Evolutionary conservation across 2,888 invertebrate genomes (phyloP), one percentile per base, ranked within the genome.

Genomic region (Nebria salina): DNA sequence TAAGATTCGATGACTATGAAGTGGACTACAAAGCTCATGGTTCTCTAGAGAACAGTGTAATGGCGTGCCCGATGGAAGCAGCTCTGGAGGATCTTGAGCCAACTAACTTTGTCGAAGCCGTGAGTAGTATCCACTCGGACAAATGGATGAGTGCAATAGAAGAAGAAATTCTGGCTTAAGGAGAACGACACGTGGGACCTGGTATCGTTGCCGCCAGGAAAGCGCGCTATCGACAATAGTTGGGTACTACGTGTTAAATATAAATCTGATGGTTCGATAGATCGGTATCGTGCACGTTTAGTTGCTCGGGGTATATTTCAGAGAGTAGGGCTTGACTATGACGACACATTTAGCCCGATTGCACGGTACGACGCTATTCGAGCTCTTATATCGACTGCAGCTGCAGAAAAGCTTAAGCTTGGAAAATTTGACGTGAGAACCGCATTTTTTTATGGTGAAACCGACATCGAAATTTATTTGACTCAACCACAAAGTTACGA

Each of bases 221-320:
- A 72, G 25, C 82, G 82, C 20, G 1, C 20, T 0, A 20, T 20
- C 20, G 20, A 20, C 20, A 20, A 20, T 20, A 0, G 20, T 77
- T 82, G 82, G 75, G 75, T 82, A 25, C 76, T 77, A 20, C 82
- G 82, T 26, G 65, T 82, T 0, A 84, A 85, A 41, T 68, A 76
- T 15, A 82, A 83, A 25, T 65, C 79, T 7, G 80, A 84, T 43
- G 83, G 80, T 5, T 77, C 65, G 6, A 74, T 83, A 1, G 76
- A 82, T 4, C 64, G 82, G 11, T 84, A 82, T 83, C 86, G 84
- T 76, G 85, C 84, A 15, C 76, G 86, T 15, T 83, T 85, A 0
- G 85, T 85, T 65, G 84, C 83, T 0, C 77, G 83, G 54, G 84
- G 85, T 8, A 83, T 79, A n/a, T 74, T 65, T 1, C 84, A 85